Base-by-base conservation (phyloP, 2,797 vertebrate species). In the Mus spretus region DNA sequence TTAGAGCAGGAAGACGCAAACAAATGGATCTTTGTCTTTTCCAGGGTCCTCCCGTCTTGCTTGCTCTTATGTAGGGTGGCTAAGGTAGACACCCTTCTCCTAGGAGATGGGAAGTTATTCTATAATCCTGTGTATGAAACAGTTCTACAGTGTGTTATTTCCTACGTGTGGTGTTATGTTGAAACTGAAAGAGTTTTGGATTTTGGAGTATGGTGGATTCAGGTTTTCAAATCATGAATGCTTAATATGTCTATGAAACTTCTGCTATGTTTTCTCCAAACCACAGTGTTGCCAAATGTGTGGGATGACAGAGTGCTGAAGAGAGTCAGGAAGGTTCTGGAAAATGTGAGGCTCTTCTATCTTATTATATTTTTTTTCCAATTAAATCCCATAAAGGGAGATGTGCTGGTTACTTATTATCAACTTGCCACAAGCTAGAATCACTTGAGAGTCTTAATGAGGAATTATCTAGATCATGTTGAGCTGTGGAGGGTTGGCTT, bases 311-410 rank as follows among this genome's bases (percentile, higher is more conserved):
- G 75, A 28, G 44, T 61, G 31, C 47, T 31, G 11, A 34, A n/a
- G 70, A 74, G 15, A 72, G 34, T 7, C 47, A 88, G 50, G 34
- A 17, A 44, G 26, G 34, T 11, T 70, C 74, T 78, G 72, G 59
- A 59, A 89, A 79, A 63, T 9, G 26, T 72, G n/a, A 10, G n/a
- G 0, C 11, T 57, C 4, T 74, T 9, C 22, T 59, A 31, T 80
- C 40, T 6, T 57, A 37, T 53, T 84, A 81, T 55, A 75, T 4
- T 13, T 87, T 87, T 78, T 90, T 70, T 15, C n/a, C 47, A 78
- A 4, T 83, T 55, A 89, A 85, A 55, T 84, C 92, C 84, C 61
- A 93, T 40, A 72, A 91, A 92, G 34, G 57, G 44, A 57, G 13
- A 61, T 34, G 72, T 59, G 19, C 28, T 47, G 37, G 37, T 88